Base-by-base conservation (phyloP, 2,888 invertebrate genomes). In the Mongoloraphidia duomilia region DNA sequence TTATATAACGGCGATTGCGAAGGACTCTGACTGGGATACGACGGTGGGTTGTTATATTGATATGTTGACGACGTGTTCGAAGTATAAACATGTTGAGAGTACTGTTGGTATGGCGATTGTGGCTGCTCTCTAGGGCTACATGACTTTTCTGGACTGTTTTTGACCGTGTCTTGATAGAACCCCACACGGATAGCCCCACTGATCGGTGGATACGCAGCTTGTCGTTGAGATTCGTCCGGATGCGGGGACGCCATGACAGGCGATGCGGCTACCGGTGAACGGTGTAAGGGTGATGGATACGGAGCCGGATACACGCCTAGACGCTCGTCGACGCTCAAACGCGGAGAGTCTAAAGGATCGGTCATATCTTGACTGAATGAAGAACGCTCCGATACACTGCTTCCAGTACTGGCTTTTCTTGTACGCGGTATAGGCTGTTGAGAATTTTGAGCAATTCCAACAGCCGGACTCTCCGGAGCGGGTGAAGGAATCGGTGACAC, bases 161-260 rank as follows among this genome's bases (percentile, higher is more conserved):
- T 85, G 5, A 84, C 80, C 1, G 84, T 84, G 57, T 90, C 90
- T 64, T 91, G 90, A 66, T 91, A 90, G 64, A 91, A 91, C 4
- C 90, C 90, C 36, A 88, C 89, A 56, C 89, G 75, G 6, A 90
- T 83, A 5, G 87, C 82, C 1, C 87, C 87, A 60, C 88, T 88
- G n/a, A 84, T 74, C 11, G 80, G 75, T 0, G 84, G 80, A 61
- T 84, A 80, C 1, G 76, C 70, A n/a, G 79, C 75, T 56, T 77
- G 77, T 58, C 79, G 77, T 53, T 77, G 76, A 2, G 68, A 66
- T 42, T 80, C 79, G 53, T 84, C 84, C 0, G 80, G 80, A 53
- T 82, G 74, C 0, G 88, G 86, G 0, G 88, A 87, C 10, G 82
- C 81, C 49, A 74, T 61, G 10, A 64, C 55, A 1, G 68, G 68